Base-by-base conservation (phyloP, 2,888 invertebrate genomes). In the Cantharis lateralis region DNA sequence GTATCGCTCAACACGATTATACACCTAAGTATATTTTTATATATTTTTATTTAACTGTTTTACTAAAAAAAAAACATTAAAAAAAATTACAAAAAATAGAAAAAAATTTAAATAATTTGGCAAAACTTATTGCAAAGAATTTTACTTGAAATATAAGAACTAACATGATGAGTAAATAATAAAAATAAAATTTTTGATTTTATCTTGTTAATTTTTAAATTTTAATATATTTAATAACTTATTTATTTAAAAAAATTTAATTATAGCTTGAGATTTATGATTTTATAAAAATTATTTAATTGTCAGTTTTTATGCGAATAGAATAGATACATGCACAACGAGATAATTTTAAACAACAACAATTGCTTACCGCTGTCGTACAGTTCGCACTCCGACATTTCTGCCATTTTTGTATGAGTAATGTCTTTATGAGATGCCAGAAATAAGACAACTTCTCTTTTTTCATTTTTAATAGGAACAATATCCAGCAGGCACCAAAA, bases 401-500 rank as follows among this genome's bases (percentile, higher is more conserved):
- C 95, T 82, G 94, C 93, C 94, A 95, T 95, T 90, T 96, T 96
- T 83, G 95, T 95, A 88, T 95, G 94, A 78, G 97, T 97, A 89
- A 98, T 96, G 89, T 98, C 98, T 90, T 98, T 98, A 91, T 98
- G 97, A 18, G 98, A 98, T 80, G 97, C 98, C 87, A 98, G 92
- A 89, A 97, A 98, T 84, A 98, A 91, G 28, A 98, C 98, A 86
- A 98, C 98, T 90, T 98, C 97, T 80, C 97, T 93, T 89, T 98
- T 98, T 89, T 98, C 98, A 92, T 98, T 98, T 91, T 98, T 98
- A 89, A 98, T 98, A 86, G 98, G 98, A 80, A 98, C 98, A 88
- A 98, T 97, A 90, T 98, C 98, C 89, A 98, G 92, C 84, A 98
- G 92, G 90, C 98, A 98, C 95, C 97, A 96, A 89, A 98, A 98